Percentiles rank a stretch among this genome's conserved stretches.
Conservation (phyloP, 2,888 invertebrate species). For the Spilosoma lubricipeda region DNA sequence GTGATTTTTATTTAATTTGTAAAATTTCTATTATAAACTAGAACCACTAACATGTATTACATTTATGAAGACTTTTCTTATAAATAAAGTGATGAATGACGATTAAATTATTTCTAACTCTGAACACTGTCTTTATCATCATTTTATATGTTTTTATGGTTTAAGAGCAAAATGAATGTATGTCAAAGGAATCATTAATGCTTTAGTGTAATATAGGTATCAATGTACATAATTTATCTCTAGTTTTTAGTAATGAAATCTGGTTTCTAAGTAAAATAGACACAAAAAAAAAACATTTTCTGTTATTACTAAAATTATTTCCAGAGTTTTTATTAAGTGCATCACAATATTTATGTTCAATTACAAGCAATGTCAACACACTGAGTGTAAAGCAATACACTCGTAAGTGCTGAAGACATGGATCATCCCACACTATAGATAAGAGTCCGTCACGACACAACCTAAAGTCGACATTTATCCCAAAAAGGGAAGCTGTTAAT, state of each 20-base stretch:
- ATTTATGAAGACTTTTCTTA: not conserved
- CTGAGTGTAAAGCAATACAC: conserved; percentile 34
- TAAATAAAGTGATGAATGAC: not conserved
- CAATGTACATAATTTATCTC: too few species aligned
- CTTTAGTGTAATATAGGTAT: too few species aligned
- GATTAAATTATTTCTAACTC: not conserved
- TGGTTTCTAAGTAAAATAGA: too few species aligned
- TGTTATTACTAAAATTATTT: not conserved
- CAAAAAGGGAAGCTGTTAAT: conserved; percentile 87
- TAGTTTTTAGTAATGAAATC: too few species aligned
- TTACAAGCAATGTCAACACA: conserved; percentile 31
- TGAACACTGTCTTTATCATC: not conserved
- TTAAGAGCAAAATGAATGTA: not conserved
- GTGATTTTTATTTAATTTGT: not conserved
- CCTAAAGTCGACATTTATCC: conserved; percentile 83
- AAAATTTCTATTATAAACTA: not conserved
- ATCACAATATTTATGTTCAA: conserved; percentile 22
- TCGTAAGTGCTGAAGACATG: conserved; percentile 39
- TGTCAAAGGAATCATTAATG: too few species aligned
- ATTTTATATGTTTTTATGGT: not conserved
- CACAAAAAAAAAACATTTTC: too few species aligned
- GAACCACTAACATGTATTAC: not conserved
- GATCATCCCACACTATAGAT: conserved; percentile 69
- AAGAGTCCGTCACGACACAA: conserved; percentile 63
- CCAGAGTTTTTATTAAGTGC: not conserved